Conservation (phyloP, 2,797 vertebrate genomes). For the Poeciliopsis gracilis region DNA sequence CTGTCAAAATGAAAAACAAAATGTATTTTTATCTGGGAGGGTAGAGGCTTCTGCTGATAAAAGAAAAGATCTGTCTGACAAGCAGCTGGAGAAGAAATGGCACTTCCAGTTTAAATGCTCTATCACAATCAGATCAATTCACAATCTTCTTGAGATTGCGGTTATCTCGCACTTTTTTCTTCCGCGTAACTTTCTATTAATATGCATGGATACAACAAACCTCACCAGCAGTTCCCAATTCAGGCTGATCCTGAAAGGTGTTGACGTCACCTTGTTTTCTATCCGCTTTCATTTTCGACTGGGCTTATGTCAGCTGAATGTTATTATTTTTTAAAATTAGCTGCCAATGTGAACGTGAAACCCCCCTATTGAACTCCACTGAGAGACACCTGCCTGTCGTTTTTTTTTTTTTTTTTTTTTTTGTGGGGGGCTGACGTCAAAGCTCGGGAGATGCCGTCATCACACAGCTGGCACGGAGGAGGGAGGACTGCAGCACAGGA, state of each 20-base stretch:
- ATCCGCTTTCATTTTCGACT: neutral
- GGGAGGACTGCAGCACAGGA: slow-evolving; percentile 23
- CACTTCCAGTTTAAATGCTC: neutral
- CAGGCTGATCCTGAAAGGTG: neutral
- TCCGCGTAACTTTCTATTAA: neutral
- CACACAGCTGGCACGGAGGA: slow-evolving; percentile 5
- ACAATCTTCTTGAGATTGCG: neutral
- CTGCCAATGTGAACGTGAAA: neutral
- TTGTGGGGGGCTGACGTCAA: neutral
- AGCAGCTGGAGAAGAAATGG: neutral
- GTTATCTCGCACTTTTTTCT: neutral
- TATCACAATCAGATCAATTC: neutral
- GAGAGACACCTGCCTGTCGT: neutral
- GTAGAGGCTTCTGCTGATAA: too few relatives aligned
- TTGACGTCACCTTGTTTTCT: neutral
- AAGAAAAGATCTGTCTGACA: neutral
- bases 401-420: too few relatives aligned
- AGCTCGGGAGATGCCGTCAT: slow-evolving; percentile 5
- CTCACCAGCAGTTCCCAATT: neutral
- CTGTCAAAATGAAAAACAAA: too few relatives aligned
- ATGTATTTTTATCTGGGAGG: too few relatives aligned
- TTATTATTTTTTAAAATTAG: accelerated
- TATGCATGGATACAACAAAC: neutral
- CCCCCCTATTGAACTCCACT: neutral
- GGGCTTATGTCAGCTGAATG: neutral